phyloP scores from a whole-genome alignment of 2,888 invertebrate species.

The Lasioglossum lativentre region DNA sequence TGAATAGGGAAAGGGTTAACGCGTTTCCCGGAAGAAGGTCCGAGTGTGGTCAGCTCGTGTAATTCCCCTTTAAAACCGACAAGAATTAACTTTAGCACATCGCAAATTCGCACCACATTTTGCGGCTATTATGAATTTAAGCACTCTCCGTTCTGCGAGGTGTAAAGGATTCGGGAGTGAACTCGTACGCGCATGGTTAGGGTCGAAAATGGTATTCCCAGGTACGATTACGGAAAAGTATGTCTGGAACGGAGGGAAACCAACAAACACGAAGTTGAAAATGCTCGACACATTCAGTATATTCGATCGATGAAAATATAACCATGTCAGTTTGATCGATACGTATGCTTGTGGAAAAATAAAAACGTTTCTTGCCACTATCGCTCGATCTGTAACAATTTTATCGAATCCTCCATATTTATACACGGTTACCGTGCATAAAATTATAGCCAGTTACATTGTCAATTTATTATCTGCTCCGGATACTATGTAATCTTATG shows the following conservation, averaged over 20 bases:
- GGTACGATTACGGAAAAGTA: constrained; percentile 15
- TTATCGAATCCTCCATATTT: not conserved
- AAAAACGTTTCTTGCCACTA: not conserved
- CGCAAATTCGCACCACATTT: constrained; percentile 81
- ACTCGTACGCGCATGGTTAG: constrained; percentile 40
- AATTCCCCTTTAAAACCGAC: constrained; percentile 79
- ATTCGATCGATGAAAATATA: not conserved
- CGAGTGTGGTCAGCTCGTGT: constrained; percentile 69
- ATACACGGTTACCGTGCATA: not conserved
- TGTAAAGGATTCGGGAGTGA: constrained; percentile 64
- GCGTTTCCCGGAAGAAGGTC: constrained; percentile 65
- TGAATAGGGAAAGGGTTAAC: constrained; percentile 51
- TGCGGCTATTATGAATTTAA: constrained; percentile 81
- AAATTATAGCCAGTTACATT: not conserved
- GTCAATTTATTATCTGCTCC: not conserved
- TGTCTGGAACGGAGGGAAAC: not conserved
- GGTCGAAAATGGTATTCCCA: constrained; percentile 24
- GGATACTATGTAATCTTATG: not conserved
- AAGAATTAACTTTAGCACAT: constrained; percentile 80
- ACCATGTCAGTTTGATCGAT: not conserved
- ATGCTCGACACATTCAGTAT: not conserved
- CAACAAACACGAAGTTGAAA: not conserved
- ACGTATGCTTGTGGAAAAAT: not conserved
- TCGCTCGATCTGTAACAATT: not conserved
- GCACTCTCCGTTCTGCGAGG: constrained; percentile 64